Conservation (phyloP, 2,888 invertebrate genomes). For the Cetonia aurata region DNA sequence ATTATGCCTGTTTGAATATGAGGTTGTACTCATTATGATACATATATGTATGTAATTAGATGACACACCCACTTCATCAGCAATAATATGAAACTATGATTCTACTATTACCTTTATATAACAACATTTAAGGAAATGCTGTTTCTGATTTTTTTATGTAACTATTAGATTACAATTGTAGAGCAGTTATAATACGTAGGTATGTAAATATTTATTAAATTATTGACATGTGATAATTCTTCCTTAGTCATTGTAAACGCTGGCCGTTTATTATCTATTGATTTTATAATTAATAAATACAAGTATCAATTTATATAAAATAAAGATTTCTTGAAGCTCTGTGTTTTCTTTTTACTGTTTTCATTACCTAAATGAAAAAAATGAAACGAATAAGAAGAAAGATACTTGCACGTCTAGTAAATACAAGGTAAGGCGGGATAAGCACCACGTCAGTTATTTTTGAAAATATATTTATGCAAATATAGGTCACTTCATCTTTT, state of each 20-base stretch:
- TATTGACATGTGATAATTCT: slow-evolving; percentile 32
- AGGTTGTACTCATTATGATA: slow-evolving; percentile 3
- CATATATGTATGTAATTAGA: slow-evolving; percentile 6
- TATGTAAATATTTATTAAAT: slow-evolving; percentile 31
- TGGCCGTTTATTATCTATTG: slow-evolving; percentile 30
- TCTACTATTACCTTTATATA: too few species aligned
- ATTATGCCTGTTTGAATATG: slow-evolving; percentile 14
- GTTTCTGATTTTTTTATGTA: slow-evolving; percentile 19
- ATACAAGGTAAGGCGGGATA: too few species aligned
- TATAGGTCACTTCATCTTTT: too few species aligned
- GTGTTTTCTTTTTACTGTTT: too few species aligned
- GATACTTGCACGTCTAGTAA: too few species aligned
- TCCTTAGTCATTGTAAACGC: slow-evolving; percentile 28
- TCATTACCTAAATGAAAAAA: too few species aligned
- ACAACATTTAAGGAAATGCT: slow-evolving; percentile 2
- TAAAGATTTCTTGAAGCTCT: too few species aligned
- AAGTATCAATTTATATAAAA: too few species aligned
- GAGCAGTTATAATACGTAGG: slow-evolving; percentile 3
- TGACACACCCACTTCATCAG: not conserved
- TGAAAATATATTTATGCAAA: too few species aligned
- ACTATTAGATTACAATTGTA: slow-evolving; percentile 6
- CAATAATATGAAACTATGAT: too few species aligned
- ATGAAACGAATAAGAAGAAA: too few species aligned
- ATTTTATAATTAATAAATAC: not conserved
- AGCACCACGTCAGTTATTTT: too few species aligned